Conservation (phyloP, 2,113 vertebrate species). For the Stictonetta naevosa region DNA sequence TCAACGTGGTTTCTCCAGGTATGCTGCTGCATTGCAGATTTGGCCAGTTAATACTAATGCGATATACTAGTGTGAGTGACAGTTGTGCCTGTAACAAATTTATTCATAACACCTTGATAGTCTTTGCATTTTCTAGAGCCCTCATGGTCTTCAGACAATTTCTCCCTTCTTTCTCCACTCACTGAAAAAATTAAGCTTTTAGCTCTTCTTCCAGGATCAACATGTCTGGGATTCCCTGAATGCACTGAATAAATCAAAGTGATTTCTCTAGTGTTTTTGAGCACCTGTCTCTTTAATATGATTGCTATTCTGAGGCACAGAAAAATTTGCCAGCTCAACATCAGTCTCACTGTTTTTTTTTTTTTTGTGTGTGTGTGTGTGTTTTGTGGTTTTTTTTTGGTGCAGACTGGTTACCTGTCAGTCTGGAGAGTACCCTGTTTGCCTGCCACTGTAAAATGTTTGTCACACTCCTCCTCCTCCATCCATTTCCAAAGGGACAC, state of each 20-base stretch:
- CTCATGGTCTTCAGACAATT: not conserved
- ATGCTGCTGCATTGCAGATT: not conserved
- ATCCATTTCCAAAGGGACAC: not conserved
- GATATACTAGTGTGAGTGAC: not conserved
- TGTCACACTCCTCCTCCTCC: not conserved
- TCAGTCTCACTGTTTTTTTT: not conserved
- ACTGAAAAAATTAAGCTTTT: slow-evolving; percentile 16
- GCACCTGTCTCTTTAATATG: slow-evolving; percentile 12
- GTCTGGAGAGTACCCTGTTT: not conserved
- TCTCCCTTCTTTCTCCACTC: not conserved
- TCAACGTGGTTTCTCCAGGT: not conserved
- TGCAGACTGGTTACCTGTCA: not conserved
- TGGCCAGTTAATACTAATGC: not conserved
- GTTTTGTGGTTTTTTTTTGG: not conserved
- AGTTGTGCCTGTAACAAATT: not conserved
- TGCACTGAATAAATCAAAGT: not conserved
- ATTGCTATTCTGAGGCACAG: not conserved
- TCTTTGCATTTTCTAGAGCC: not conserved
- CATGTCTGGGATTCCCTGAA: slow-evolving; percentile 14
- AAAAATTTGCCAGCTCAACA: slow-evolving; percentile 16
- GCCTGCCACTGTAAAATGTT: not conserved
- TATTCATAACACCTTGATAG: not conserved
- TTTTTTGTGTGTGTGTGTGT: too few species aligned
- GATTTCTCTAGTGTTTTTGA: slow-evolving; percentile 40
- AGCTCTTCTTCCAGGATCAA: slow-evolving; percentile 1